Conservation (phyloP, 23 tunicate species). For the Botrylloides violaceus region DNA sequence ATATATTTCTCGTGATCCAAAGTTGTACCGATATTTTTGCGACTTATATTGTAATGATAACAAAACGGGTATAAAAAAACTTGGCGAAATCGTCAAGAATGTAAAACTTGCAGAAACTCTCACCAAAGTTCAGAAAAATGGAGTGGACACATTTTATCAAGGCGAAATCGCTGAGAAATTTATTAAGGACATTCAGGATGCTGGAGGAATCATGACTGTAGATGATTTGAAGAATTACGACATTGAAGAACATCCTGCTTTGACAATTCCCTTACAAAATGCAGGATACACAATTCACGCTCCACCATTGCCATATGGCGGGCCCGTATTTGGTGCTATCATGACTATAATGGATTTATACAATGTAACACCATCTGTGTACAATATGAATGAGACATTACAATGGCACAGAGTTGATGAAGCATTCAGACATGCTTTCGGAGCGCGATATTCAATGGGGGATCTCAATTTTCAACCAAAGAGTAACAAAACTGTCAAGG, state of each 20-base stretch:
- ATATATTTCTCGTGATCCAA: neutral
- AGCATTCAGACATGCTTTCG: conserved; percentile 70
- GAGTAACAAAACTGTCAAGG: neutral
- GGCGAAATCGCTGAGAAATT: conserved; percentile 24
- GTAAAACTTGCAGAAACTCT: conserved; percentile 42
- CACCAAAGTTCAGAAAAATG: conserved; percentile 29
- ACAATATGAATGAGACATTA: conserved; percentile 19
- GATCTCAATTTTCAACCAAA: conserved; percentile 40
- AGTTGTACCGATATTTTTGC: neutral
- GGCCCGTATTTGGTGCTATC: conserved; percentile 60
- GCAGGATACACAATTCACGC: conserved; percentile 29
- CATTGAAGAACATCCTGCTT: conserved; percentile 29
- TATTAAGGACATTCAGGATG: conserved; percentile 26
- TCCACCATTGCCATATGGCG: conserved; percentile 79
- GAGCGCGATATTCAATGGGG: conserved; percentile 26
- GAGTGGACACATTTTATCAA: conserved; percentile 31
- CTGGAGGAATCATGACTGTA: conserved; percentile 2
- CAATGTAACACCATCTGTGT: conserved; percentile 19
- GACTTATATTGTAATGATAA: conserved; percentile 4
- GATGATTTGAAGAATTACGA: conserved; percentile 28
- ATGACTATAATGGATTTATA: conserved; percentile 52
- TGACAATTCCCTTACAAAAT: conserved; percentile 33
- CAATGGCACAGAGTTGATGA: conserved; percentile 85
- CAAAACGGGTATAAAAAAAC: conserved; percentile 19
- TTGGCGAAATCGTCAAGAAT: conserved; percentile 35